These are phyloP conservation scores for Chamaea fasciata DNA, from an alignment of 2,113 vertebrate species.

Conservation along the genomic window DNA sequence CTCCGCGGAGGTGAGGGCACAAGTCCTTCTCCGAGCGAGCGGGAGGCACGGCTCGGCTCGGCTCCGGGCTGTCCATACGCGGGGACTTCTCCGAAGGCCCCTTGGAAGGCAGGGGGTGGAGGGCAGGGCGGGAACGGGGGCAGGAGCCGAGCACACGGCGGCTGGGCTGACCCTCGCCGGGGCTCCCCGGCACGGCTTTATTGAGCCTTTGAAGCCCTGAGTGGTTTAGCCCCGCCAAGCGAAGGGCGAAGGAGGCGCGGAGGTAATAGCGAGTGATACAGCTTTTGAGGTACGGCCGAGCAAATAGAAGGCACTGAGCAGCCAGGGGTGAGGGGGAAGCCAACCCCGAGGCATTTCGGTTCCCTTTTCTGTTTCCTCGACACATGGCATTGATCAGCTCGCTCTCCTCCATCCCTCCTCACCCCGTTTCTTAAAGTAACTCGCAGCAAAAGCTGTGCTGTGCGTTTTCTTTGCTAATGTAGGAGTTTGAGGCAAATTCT, in stretches of 20 bases:
- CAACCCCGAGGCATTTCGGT: neutral
- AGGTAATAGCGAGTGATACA: conserved; percentile 34
- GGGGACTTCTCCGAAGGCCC: neutral
- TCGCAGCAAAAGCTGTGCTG: neutral
- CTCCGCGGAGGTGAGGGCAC: neutral
- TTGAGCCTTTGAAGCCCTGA: neutral
- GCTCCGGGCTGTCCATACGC: fast-evolving
- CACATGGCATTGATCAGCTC: neutral
- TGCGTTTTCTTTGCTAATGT: neutral
- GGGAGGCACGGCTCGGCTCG: neutral
- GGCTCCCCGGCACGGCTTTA: neutral
- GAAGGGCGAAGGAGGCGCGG: neutral
- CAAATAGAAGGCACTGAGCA: neutral
- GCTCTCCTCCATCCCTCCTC: neutral
- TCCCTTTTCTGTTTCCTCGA: neutral
- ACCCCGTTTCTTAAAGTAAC: neutral
- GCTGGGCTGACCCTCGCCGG: neutral
- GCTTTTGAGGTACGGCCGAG: conserved; percentile 22
- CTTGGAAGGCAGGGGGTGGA: neutral
- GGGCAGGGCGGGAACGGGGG: neutral
- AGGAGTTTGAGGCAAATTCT: neutral
- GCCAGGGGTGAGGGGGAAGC: neutral
- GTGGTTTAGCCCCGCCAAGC: neutral
- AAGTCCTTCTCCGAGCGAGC: neutral
- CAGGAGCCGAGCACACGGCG: neutral